A percentile compares a stretch with the other conserved stretches of the same genome.
Evolutionary conservation across 2,113 vertebrate species (phyloP).

Genomic region (Laticauda laticaudata): DNA sequence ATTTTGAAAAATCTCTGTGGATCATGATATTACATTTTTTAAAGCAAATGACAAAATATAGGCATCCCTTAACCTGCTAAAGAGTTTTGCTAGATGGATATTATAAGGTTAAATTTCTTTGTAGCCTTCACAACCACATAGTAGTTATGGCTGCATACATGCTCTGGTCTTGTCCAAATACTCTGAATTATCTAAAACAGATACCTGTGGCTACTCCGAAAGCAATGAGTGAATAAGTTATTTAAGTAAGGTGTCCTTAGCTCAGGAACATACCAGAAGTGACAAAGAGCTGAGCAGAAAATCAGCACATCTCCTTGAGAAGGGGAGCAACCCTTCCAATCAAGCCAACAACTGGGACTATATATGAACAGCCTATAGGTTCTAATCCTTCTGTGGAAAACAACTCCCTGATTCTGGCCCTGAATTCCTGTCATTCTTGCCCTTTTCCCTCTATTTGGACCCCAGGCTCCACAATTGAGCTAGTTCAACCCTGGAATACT

Average conservation of each 20-base stretch:
- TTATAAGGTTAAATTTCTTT: not conserved
- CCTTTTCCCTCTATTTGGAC: not conserved
- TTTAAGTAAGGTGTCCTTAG: not conserved
- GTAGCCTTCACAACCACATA: not conserved
- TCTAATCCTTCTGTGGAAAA: not conserved
- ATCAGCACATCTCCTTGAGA: not conserved
- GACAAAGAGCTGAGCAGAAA: not conserved
- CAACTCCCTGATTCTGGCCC: not conserved
- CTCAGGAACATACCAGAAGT: not conserved
- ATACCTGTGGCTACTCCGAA: not conserved
- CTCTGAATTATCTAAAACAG: not conserved
- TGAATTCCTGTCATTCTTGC: not conserved
- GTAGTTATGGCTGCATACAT: not conserved
- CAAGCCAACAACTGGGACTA: not conserved
- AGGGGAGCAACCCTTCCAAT: not conserved
- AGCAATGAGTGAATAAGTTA: not conserved
- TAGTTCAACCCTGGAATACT: not conserved
- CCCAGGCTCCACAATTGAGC: not conserved
- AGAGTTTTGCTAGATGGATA: not conserved
- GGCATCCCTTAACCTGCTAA: not conserved
- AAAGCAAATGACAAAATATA: not conserved
- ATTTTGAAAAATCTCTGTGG: not conserved
- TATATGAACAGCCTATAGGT: not conserved
- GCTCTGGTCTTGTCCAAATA: not conserved
- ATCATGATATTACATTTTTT: not conserved